phyloP scores from a whole-genome alignment of 2,888 invertebrate genomes.

The Neoitamus cyanurus region DNA sequence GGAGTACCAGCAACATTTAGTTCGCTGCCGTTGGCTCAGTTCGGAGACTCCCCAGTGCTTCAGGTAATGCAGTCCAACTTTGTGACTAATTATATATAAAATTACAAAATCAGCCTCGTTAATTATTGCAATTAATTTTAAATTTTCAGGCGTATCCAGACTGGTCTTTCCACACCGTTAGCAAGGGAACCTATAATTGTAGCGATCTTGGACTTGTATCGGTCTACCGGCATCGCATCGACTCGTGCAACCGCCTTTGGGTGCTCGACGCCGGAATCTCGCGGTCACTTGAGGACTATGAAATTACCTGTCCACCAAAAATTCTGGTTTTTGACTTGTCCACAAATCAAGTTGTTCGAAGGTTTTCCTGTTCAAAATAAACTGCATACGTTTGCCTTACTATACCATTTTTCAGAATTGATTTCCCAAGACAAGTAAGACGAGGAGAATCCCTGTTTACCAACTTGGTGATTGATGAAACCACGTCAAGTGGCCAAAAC shows the following conservation, averaged over 20 bases:
- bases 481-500: constrained; percentile 70
- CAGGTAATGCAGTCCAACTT: constrained; percentile 66
- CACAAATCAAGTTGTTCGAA: constrained; percentile 75
- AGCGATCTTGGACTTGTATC: constrained; percentile 80
- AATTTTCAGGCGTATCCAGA: constrained; percentile 74
- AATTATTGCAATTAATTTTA: neutral
- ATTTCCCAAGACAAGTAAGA: constrained; percentile 79
- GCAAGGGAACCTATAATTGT: constrained; percentile 78
- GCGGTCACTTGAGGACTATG: constrained; percentile 73
- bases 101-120: neutral
- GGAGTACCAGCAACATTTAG: constrained; percentile 83
- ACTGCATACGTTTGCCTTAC: constrained; percentile 50
- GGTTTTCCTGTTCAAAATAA: constrained; percentile 54
- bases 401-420: constrained; percentile 69
- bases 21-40: constrained; percentile 74
- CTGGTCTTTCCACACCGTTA: constrained; percentile 81
- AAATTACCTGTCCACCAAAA: constrained; percentile 80
- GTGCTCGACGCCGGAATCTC: constrained; percentile 78
- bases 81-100: neutral
- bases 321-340: constrained; percentile 82
- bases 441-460: constrained; percentile 82
- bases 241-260: constrained; percentile 87
- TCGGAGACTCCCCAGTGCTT: constrained; percentile 76
- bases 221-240: constrained; percentile 80
- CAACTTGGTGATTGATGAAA: constrained; percentile 83